Evolutionary conservation across 2,888 invertebrate species (phyloP).

Genomic region (Heliothis peltigera): DNA sequence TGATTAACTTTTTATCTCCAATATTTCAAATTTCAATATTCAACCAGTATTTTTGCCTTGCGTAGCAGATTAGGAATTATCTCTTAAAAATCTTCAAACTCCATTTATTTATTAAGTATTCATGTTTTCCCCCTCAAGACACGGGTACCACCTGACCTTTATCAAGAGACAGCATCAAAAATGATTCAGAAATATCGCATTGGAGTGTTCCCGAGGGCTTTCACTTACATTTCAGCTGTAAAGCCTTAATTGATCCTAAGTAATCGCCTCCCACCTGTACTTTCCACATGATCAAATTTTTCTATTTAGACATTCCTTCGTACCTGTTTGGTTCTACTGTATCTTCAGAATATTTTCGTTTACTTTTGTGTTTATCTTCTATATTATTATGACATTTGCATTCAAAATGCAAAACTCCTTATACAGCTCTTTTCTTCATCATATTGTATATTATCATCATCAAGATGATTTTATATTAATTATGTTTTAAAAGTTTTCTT

Average conservation of each 20-base stretch:
- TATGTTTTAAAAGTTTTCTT: no score
- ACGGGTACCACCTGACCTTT: slow-evolving; percentile 19
- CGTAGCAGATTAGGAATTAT: no score
- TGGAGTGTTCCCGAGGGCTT: slow-evolving; percentile 35
- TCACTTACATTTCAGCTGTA: slow-evolving; percentile 36
- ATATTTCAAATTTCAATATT: neutral
- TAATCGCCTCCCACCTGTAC: slow-evolving; percentile 30
- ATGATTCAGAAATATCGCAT: slow-evolving; percentile 29
- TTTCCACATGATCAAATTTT: slow-evolving; percentile 36
- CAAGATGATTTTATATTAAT: no score
- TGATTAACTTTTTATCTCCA: neutral
- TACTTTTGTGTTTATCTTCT: no score
- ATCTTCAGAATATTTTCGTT: neutral
- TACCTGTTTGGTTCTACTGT: neutral
- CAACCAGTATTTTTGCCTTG: no score
- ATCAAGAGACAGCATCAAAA: slow-evolving; percentile 15
- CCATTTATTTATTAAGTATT: neutral
- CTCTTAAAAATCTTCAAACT: neutral
- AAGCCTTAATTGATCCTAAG: slow-evolving; percentile 45
- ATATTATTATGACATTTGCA: no score
- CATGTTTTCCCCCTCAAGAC: slow-evolving; percentile 8
- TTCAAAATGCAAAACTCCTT: no score
- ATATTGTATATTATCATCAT: no score
- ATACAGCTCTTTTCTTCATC: no score
- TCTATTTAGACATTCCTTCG: slow-evolving; percentile 20